Evolutionary conservation across 2,797 vertebrate species (phyloP).

Genomic region (Anguilla megastoma): DNA sequence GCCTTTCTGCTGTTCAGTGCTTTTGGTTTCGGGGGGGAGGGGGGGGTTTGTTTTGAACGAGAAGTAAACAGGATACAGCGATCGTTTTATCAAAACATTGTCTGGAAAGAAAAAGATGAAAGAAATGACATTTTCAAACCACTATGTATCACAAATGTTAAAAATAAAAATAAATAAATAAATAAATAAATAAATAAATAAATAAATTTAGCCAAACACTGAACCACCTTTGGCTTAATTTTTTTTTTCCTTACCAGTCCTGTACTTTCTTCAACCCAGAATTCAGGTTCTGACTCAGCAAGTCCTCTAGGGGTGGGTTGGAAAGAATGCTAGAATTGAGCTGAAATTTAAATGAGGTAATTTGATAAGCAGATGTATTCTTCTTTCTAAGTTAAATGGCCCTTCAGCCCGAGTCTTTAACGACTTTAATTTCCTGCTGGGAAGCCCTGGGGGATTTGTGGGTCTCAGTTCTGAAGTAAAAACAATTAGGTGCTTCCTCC

Average conservation of each 20-base stretch:
- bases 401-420: conserved; percentile 5
- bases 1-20: not conserved
- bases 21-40: not conserved
- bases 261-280: not conserved
- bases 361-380: conserved; percentile 12
- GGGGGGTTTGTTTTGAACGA: not conserved
- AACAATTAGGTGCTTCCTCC: conserved; percentile 17
- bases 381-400: not conserved
- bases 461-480: conserved; percentile 15
- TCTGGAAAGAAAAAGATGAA: not conserved
- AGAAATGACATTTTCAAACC: conserved; percentile 13
- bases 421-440: conserved; percentile 24
- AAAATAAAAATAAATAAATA: not conserved
- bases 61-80: conserved; percentile 1
- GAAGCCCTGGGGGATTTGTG: not conserved
- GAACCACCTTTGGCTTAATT: not conserved
- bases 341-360: not conserved
- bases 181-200: not conserved
- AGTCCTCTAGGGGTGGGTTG: conserved; percentile 5
- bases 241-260: not conserved
- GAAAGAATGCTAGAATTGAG: not conserved
- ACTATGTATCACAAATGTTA: not conserved
- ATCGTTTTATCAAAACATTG: not conserved
- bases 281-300: not conserved
- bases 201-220: not conserved